Base-by-base conservation (phyloP, 2,797 vertebrate genomes). In the Cryptoblepharus egeriae region DNA sequence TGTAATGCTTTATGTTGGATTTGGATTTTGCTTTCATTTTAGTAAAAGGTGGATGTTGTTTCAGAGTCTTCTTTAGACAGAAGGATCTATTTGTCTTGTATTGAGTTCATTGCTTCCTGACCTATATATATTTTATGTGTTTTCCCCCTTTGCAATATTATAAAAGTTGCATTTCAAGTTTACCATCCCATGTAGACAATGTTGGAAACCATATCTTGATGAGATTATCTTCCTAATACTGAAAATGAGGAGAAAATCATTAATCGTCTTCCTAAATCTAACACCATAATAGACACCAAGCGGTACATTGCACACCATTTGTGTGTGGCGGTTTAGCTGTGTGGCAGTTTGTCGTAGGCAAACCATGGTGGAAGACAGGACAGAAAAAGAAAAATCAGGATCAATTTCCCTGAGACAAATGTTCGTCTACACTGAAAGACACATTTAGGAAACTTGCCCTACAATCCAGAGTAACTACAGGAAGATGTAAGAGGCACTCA, bases 21-120 rank as follows among this genome's bases (percentile, higher is more conserved):
- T 94, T 96, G 90, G 94, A 94, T 95, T 95, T 95, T 92, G 88
- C 90, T 95, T 95, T 96, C 94, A 96, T 95, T 96, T 96, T 90
- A 92, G 93, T 95, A 95, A 96, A 95, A 96, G 94, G 94, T 96
- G 49, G 91, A 90, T 82, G 88, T 91, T 89, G 85, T 94, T 92
- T 94, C 94, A 92, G 87, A 91, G 88, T 91, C 90, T 71, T 95
- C 86, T 94, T 95, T 94, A 90, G 75, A 85, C 85, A 89, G 92
- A 92, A 94, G 86, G 91, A 92, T 81, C 63, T 74, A 73, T 85
- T 55, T 67, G 91, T 82, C 84, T 82, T 85, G 87, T 86, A 90
- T 89, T 68, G 85, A 90, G 87, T 95, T 92, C 94, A 95, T 94
- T 94, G 89, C 91, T 93, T 87, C 89, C 92, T 96, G 95, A 95